These are phyloP conservation scores for Thecophora atra DNA, from an alignment of 2,888 invertebrate genomes.

Conservation along the genomic window DNA sequence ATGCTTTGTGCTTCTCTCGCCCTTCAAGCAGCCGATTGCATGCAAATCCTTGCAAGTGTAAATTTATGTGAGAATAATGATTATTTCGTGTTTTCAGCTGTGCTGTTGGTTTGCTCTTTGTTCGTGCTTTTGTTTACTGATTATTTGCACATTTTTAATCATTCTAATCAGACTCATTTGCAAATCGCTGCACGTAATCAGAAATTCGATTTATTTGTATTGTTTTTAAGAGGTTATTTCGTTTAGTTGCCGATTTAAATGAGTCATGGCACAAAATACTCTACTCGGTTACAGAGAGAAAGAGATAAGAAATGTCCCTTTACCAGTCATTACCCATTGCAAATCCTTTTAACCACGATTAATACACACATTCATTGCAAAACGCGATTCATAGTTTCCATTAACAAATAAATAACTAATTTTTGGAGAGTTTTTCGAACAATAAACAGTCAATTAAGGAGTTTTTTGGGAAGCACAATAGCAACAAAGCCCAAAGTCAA, in stretches of 20 bases:
- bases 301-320: too few relatives aligned
- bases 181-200: neutral
- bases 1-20: neutral
- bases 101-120: neutral
- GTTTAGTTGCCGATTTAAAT: too few relatives aligned
- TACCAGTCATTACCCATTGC: too few relatives aligned
- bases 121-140: constrained; percentile 19
- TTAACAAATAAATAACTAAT: constrained; percentile 38
- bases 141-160: constrained; percentile 13
- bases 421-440: constrained; percentile 50
- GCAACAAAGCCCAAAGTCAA: neutral
- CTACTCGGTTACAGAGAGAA: too few relatives aligned
- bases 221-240: neutral
- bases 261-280: too few relatives aligned
- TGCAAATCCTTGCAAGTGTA: constrained; percentile 64
- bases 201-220: neutral
- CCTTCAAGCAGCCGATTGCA: constrained; percentile 50
- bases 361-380: neutral
- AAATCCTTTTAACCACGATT: too few relatives aligned
- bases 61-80: constrained; percentile 64
- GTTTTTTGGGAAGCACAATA: constrained; percentile 44
- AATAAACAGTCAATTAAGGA: constrained; percentile 64
- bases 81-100: constrained; percentile 53
- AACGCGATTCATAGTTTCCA: constrained; percentile 30
- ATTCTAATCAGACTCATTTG: neutral